A percentile compares a stretch with the other conserved stretches of the same genome.
These are phyloP conservation scores for Phrynosoma blainvillii DNA, from an alignment of 2,113 vertebrate species.

Conservation along the genomic window DNA sequence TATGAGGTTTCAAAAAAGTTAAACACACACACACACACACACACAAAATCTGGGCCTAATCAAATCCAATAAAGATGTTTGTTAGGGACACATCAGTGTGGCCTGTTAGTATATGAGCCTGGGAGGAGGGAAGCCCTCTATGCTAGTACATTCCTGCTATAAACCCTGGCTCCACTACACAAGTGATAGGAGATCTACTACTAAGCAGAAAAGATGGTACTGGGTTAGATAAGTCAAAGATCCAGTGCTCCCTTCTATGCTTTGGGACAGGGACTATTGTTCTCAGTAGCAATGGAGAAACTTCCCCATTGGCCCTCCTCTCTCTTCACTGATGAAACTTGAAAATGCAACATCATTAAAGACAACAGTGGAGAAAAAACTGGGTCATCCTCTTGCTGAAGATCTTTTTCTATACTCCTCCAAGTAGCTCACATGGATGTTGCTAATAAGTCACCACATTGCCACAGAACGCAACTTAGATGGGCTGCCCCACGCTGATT, in stretches of 20 bases:
- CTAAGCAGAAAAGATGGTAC: background rate
- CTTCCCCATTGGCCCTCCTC: background rate
- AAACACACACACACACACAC: too few relatives aligned
- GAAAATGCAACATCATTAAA: slow-evolving; percentile 1
- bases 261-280: background rate
- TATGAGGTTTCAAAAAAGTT: too few relatives aligned
- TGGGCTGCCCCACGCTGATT: slow-evolving; percentile 44
- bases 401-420: slow-evolving; percentile 11
- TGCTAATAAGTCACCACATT: slow-evolving; percentile 21
- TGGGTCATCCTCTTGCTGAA: slow-evolving; percentile 4
- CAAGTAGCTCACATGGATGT: slow-evolving; percentile 32
- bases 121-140: too few relatives aligned
- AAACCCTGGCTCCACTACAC: background rate
- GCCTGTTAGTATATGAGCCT: too few relatives aligned
- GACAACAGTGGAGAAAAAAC: slow-evolving; percentile 18
- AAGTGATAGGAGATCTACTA: background rate
- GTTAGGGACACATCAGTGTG: too few relatives aligned
- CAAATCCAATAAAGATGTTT: too few relatives aligned
- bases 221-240: background rate
- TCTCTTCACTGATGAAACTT: background rate
- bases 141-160: background rate
- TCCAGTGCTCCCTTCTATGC: background rate
- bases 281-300: background rate
- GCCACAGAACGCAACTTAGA: slow-evolving; percentile 21
- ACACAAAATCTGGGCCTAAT: too few relatives aligned